Evolutionary conservation across 2,113 vertebrate species (phyloP).

Genomic region (Poeciliopsis occidentalis): DNA sequence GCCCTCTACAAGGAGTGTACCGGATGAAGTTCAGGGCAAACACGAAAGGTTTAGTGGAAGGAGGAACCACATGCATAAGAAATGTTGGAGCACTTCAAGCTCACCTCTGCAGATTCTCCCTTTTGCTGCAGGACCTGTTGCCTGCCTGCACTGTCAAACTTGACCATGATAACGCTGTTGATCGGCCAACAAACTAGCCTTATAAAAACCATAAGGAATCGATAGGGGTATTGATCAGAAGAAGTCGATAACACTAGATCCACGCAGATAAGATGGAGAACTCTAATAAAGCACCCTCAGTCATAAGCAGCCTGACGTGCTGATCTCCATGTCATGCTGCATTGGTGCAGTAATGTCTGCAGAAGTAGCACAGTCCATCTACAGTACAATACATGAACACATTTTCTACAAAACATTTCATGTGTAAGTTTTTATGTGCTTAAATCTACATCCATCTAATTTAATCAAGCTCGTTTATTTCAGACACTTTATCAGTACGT

Average conservation of each 20-base stretch:
- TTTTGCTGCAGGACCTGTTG: background rate
- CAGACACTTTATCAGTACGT: too few relatives aligned
- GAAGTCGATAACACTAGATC: too few relatives aligned
- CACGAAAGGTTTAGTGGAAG: background rate
- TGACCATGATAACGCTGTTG: background rate
- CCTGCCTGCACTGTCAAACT: background rate
- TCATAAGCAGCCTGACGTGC: background rate
- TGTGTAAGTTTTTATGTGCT: too few relatives aligned
- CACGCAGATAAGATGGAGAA: background rate
- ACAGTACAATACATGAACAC: too few relatives aligned
- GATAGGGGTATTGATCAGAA: too few relatives aligned
- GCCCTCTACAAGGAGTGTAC: too few relatives aligned
- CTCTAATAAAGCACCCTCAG: too few relatives aligned
- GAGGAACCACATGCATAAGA: background rate
- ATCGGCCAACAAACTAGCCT: background rate
- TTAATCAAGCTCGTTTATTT: too few relatives aligned
- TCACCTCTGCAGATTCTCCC: background rate
- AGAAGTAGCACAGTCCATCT: background rate
- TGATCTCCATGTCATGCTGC: background rate
- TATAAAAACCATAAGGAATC: background rate
- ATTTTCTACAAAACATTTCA: too few relatives aligned
- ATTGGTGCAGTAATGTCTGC: background rate
- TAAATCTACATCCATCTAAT: too few relatives aligned
- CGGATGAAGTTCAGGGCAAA: too few relatives aligned
- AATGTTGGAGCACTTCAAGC: background rate